Evolutionary conservation across 2,113 vertebrate genomes (phyloP).

Genomic region (Brachypodius melanocephalos): DNA sequence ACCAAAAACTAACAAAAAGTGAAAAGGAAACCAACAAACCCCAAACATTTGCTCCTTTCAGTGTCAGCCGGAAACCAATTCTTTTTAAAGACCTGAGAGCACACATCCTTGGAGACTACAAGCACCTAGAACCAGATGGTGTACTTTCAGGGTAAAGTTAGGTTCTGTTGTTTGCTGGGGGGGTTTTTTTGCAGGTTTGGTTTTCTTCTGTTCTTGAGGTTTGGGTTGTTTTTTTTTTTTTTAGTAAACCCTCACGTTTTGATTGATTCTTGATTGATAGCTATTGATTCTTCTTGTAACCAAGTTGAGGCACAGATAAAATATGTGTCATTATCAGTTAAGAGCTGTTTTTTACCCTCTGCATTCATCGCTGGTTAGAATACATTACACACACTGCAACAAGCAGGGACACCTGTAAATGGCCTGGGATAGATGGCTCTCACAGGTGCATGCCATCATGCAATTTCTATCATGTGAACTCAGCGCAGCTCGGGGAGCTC

Average conservation of each 20-base stretch:
- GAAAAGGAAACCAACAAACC: fast-evolving
- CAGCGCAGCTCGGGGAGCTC: neutral
- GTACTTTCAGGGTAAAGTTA: neutral
- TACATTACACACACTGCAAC: fast-evolving
- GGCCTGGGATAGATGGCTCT: neutral
- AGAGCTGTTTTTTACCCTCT: neutral
- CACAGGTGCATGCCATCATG: neutral
- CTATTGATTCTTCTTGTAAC: neutral
- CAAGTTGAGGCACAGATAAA: neutral
- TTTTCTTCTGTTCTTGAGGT: neutral
- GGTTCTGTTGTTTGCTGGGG: neutral
- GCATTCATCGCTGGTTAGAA: neutral
- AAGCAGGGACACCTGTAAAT: neutral
- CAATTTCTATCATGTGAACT: neutral
- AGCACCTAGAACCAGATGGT: neutral
- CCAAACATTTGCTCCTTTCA: neutral
- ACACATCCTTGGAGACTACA: fast-evolving
- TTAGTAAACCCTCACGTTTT: neutral
- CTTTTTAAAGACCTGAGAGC: neutral
- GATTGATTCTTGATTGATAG: neutral
- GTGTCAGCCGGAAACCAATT: neutral
- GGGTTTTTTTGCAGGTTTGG: fast-evolving
- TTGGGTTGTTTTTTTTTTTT: neutral
- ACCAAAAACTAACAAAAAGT: neutral
- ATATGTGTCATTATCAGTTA: fast-evolving